Evolutionary conservation across 2,888 invertebrate genomes (phyloP), one percentile per base, ranked within the genome.

Genomic region (Ennomos erosarius): DNA sequence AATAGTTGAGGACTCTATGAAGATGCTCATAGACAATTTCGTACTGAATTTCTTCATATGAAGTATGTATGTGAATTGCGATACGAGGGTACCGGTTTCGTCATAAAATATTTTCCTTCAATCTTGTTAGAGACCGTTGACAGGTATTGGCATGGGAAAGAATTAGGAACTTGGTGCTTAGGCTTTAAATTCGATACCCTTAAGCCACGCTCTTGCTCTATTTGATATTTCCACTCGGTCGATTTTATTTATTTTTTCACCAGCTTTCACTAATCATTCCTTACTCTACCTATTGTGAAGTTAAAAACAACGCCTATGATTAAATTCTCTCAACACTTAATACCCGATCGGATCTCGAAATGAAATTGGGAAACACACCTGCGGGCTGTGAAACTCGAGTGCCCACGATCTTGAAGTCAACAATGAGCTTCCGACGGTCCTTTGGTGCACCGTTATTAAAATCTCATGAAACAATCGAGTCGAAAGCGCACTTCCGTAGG

Each of bases 361-460:
- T 62, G 39, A 55, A 68, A 69, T 66, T 69, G 45, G 52, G 59
- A 62, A 59, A 49, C 64, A 64, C 58, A 66, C 59, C 54, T 64
- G 52, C 46, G 49, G 47, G 50, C 40, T 44, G 71, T 40, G 34
- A 33, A 12, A 4, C 51, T 42, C 51, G 36, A 46, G 50, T 38
- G 40, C 26, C 42, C 45, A 45, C 79, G 80, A 82, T 90, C 89
- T 89, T 86, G 83, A 87, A 84, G 88, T 87, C 87, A 84, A 90
- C 91, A 91, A 90, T 89, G 81, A 82, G 79, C 78, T 81, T 80
- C 82, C 83, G 85, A 82, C 84, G 84, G 78, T 81, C 81, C 90
- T 91, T 90, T 90, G 88, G 87, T 89, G 91, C 91, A 89, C 85
- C 86, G 91, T 91, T 91, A 92, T 92, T 92, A 92, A 92, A 91